A percentile compares a stretch with the other conserved stretches of the same genome.
phyloP scores from a whole-genome alignment of 2,797 vertebrate species.

The Enteromius radiatus region DNA sequence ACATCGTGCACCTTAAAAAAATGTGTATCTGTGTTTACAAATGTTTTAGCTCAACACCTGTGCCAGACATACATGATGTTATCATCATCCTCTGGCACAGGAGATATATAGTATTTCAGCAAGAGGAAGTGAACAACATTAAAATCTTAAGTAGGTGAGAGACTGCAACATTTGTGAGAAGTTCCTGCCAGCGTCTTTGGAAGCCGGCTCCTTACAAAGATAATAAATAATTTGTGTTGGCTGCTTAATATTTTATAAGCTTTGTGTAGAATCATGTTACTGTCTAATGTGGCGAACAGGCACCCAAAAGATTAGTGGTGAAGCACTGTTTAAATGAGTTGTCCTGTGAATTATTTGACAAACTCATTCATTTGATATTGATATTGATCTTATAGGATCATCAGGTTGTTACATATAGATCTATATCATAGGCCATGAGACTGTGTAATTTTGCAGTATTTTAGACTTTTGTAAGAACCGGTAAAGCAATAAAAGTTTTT shows the following conservation, averaged over 20 bases:
- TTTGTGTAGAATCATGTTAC: constrained; percentile 74
- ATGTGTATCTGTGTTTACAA: not conserved
- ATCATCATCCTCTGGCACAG: constrained; percentile 31
- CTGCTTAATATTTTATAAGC: constrained; percentile 76
- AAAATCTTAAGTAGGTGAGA: constrained; percentile 40
- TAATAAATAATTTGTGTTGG: constrained; percentile 58
- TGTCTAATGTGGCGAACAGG: constrained; percentile 57
- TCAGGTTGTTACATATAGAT: constrained; percentile 4
- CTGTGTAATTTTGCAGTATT: not conserved
- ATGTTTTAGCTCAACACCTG: constrained; percentile 6
- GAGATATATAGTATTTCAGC: constrained; percentile 33
- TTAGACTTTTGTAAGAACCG: not conserved
- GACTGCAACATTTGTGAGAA: constrained; percentile 50
- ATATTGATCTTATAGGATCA: not conserved
- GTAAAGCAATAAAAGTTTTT: not conserved
- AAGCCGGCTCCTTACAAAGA: constrained; percentile 41
- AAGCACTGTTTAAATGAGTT: constrained; percentile 68
- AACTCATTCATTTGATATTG: not conserved
- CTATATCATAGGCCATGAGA: not conserved
- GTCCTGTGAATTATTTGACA: constrained; percentile 17
- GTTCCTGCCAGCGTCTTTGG: constrained; percentile 52
- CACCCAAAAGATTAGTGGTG: constrained; percentile 50
- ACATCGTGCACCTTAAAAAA: not conserved
- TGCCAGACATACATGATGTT: constrained; percentile 29
- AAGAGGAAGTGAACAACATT: constrained; percentile 41